Percentiles rank a stretch among this genome's conserved stretches.
These are phyloP conservation scores for Eumacrocentrus americanus DNA, from an alignment of 2,888 invertebrate genomes.

Conservation along the genomic window DNA sequence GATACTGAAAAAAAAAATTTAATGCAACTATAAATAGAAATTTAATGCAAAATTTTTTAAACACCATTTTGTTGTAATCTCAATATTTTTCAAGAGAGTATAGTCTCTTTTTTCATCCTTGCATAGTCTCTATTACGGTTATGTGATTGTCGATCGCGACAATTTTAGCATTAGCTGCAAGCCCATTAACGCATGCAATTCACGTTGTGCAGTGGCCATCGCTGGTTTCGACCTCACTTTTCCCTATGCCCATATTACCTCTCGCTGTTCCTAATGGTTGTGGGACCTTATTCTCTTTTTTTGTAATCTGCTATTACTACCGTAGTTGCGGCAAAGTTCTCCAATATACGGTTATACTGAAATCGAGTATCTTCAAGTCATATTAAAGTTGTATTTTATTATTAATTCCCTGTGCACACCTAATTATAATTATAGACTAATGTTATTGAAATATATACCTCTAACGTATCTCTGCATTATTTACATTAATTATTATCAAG, in stretches of 20 bases:
- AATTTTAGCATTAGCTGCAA: conserved; percentile 9
- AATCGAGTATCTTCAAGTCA: not conserved
- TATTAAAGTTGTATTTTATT: not conserved
- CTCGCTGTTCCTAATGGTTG: not conserved
- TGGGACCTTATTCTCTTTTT: not conserved
- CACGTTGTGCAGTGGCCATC: conserved; percentile 10
- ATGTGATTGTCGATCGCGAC: conserved; percentile 7
- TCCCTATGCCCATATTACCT: conserved; percentile 1
- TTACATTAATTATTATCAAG: not conserved
- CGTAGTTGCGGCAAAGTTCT: not conserved
- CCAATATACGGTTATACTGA: not conserved
- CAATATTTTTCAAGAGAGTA: not conserved
- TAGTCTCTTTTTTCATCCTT: not conserved
- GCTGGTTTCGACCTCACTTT: conserved; percentile 10
- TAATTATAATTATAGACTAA: not conserved
- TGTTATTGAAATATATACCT: not conserved
- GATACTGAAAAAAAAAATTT: not conserved
- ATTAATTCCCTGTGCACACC: not conserved
- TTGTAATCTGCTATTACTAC: not conserved
- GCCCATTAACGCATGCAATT: conserved; percentile 15
- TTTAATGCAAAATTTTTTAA: too few species aligned
- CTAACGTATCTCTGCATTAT: too few species aligned
- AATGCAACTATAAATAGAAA: too few species aligned
- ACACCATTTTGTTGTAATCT: too few species aligned
- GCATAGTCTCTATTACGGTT: not conserved